Evolutionary conservation across 1,140 invertebrate species (phyloP), one percentile per base, ranked within the genome.

Genomic region (Sitobion miscanthi): DNA sequence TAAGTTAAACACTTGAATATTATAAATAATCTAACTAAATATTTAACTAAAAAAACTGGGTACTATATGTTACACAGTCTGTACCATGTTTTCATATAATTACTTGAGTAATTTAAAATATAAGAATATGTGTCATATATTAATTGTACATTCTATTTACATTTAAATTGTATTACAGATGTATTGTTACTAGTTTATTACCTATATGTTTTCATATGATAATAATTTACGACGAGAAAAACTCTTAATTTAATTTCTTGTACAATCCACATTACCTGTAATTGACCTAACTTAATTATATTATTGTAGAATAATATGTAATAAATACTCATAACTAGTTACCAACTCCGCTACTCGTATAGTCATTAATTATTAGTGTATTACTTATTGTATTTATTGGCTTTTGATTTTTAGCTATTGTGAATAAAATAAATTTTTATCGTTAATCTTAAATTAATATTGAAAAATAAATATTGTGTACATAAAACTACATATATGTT

Each of bases 81-180:
- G 2, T 83, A 38, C 38, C 35, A 25, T 83, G 23, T 83, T 83
- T 42, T 23, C 3, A 83, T 42, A 8, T 42, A 38, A 38, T 38
- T 83, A 83, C 38, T 25, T 25, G 20, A 9, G 38, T 83, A 83
- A 23, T 23, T 42, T 83, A 83, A 83, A 83, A 42, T 42, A 83
- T 83, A 83, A 69, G 30, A 77, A 77, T 77, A n/a, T 77, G 62
- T 77, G 62, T 77, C 62, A 77, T 77, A 77, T 69, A 69, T 77
- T 77, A 77, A n/a, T 69, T 77, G 20, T 35, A 77, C n/a, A 4
- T n/a, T 77, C 17, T n/a, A 17, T 30, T n/a, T 20, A n/a, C 6
- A 17, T 77, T 77, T n/a, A 35, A 5, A 77, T n/a, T n/a, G n/a
- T 77, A 77, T 77, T 6, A 77, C 11, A n/a, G 0, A 69, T 69